These are phyloP conservation scores for Craseonycteris thonglongyai DNA, from an alignment of 2,113 vertebrate genomes.

Conservation along the genomic window DNA sequence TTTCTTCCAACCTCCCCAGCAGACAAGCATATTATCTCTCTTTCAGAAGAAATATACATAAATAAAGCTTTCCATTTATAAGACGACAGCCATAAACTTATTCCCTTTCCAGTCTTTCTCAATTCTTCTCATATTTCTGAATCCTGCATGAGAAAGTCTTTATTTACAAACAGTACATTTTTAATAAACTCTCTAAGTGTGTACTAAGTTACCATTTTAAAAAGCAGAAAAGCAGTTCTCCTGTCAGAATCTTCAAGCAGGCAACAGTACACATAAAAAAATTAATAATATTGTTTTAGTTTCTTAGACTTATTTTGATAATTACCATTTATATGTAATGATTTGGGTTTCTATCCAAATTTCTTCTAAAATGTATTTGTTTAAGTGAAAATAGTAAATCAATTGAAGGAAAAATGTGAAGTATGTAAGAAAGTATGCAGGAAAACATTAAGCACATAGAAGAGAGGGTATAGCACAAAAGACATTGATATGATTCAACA, in stretches of 20 bases:
- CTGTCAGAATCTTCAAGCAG: not conserved
- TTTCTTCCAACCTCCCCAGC: not conserved
- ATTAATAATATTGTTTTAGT: not conserved
- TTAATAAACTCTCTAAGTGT: not conserved
- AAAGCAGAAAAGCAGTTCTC: not conserved
- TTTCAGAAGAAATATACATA: not conserved
- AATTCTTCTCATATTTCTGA: not conserved
- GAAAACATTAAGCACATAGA: not conserved
- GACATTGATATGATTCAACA: not conserved
- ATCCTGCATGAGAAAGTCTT: not conserved
- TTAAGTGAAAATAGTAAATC: not conserved
- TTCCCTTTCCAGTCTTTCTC: not conserved
- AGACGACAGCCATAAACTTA: not conserved
- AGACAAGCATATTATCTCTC: not conserved
- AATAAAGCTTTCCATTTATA: not conserved
- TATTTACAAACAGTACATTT: not conserved
- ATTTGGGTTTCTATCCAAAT: not conserved
- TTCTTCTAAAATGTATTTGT: not conserved
- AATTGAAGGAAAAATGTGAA: not conserved
- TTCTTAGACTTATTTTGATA: not conserved
- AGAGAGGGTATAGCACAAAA: not conserved
- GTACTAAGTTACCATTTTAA: not conserved
- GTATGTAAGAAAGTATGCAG: not conserved
- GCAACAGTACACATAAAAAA: not conserved
- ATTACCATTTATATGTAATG: not conserved